Conservation (phyloP, 1,140 invertebrate genomes). For the Amyelois transitella region DNA sequence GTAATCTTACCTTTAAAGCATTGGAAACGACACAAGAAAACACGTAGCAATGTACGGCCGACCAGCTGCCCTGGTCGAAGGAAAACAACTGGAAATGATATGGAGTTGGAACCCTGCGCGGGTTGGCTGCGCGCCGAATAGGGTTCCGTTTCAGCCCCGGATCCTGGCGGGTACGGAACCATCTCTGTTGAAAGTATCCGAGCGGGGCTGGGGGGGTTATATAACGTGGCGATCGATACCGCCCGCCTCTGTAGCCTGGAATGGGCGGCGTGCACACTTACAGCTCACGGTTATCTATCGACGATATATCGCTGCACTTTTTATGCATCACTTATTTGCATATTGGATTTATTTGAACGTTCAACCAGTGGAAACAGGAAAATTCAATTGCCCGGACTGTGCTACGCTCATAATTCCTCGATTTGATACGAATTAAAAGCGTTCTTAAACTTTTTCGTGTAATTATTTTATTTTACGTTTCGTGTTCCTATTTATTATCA, state of each 20-base stretch:
- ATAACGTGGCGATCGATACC: constrained; percentile 62
- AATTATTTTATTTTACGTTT: too few relatives aligned
- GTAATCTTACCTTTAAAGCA: constrained; percentile 59
- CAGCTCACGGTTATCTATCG: not conserved
- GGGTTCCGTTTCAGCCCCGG: constrained; percentile 23
- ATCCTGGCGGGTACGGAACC: constrained; percentile 44
- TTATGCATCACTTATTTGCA: constrained; percentile 22
- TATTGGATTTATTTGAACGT: not conserved
- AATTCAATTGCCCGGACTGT: too few relatives aligned
- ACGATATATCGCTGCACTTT: not conserved
- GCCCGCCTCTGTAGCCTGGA: constrained; percentile 26
- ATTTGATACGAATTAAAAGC: too few relatives aligned
- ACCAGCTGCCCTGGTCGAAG: constrained; percentile 17
- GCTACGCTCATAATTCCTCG: too few relatives aligned
- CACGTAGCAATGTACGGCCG: constrained; percentile 25
- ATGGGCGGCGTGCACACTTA: constrained; percentile 31
- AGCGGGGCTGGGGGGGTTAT: constrained; percentile 37
- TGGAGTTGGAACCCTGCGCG: constrained; percentile 31
- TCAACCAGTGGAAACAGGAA: not conserved
- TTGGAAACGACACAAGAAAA: constrained; percentile 59
- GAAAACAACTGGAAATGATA: constrained; percentile 50
- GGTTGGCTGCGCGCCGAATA: constrained; percentile 10
- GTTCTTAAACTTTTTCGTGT: too few relatives aligned
- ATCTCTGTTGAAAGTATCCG: constrained; percentile 38
- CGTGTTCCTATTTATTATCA: too few relatives aligned